Percentiles rank a stretch among this genome's conserved stretches.
These are phyloP conservation scores for Oreamnos americanus DNA, from an alignment of 2,113 vertebrate genomes.

Conservation along the genomic window DNA sequence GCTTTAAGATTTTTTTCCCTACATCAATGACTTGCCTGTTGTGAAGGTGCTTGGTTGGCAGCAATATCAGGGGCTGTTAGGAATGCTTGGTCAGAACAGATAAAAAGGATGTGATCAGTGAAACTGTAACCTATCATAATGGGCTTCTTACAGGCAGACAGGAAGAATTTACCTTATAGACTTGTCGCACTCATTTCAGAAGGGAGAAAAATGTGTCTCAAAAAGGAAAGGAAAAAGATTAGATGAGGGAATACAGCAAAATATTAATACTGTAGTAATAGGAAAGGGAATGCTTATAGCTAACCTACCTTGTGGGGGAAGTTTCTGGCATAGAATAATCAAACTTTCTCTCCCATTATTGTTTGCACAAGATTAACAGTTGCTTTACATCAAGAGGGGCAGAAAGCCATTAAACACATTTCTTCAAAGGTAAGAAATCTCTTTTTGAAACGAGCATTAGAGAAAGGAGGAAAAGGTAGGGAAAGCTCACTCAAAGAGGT, in stretches of 20 bases:
- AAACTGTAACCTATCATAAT: not conserved
- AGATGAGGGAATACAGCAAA: slow-evolving; percentile 40
- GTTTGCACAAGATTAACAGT: slow-evolving; percentile 47
- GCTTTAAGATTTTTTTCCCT: not conserved
- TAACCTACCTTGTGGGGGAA: slow-evolving; percentile 17
- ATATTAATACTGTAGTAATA: slow-evolving; percentile 41
- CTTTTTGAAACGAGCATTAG: slow-evolving; percentile 58
- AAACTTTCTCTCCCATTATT: not conserved
- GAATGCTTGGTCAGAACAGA: slow-evolving; percentile 9
- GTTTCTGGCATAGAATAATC: slow-evolving; percentile 64
- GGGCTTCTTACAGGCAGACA: not conserved
- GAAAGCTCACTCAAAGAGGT: slow-evolving; percentile 92
- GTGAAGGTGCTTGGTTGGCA: slow-evolving; percentile 24
- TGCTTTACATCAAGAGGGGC: not conserved
- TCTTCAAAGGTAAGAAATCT: slow-evolving; percentile 50
- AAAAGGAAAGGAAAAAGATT: slow-evolving; percentile 12
- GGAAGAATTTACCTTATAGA: not conserved
- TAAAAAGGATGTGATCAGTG: not conserved
- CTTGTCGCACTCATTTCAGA: not conserved
- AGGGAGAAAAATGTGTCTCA: not conserved
- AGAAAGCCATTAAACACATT: slow-evolving; percentile 23
- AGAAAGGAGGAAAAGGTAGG: not conserved
- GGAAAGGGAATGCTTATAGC: not conserved
- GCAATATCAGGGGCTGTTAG: not conserved
- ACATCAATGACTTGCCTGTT: not conserved